A percentile compares a stretch with the other conserved stretches of the same genome.
phyloP scores from a whole-genome alignment of 2,888 invertebrate genomes.

The Sarcophaga rosellei region DNA sequence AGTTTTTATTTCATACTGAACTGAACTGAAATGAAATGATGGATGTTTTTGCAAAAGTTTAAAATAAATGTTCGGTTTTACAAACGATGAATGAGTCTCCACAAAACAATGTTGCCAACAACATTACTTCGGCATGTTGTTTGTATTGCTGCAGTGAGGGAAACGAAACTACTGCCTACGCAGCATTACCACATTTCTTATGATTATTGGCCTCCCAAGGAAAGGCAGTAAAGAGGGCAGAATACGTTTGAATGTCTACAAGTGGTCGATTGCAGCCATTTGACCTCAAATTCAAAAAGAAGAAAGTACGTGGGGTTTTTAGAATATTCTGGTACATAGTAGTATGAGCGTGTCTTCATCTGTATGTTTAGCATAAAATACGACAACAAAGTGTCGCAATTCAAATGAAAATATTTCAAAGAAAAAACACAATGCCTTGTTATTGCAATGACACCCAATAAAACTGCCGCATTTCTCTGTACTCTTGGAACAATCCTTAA shows the following conservation, averaged over 20 bases:
- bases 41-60: slow-evolving; percentile 53
- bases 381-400: slow-evolving; percentile 29
- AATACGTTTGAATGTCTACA: slow-evolving; percentile 66
- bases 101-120: slow-evolving; percentile 55
- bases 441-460: slow-evolving; percentile 32
- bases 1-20: slow-evolving; percentile 25
- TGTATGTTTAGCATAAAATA: slow-evolving; percentile 23
- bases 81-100: slow-evolving; percentile 29
- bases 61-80: slow-evolving; percentile 50
- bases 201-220: slow-evolving; percentile 49
- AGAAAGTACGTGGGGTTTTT: background rate
- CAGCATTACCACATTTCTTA: slow-evolving; percentile 36
- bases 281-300: background rate
- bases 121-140: slow-evolving; percentile 20
- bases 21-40: slow-evolving; percentile 53
- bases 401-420: slow-evolving; percentile 52
- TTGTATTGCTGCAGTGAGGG: slow-evolving; percentile 14
- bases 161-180: background rate
- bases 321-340: too few species aligned
- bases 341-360: background rate
- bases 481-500: too few species aligned
- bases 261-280: slow-evolving; percentile 12
- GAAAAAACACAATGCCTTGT: background rate
- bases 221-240: slow-evolving; percentile 39
- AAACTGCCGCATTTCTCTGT: too few species aligned